A percentile compares a stretch with the other conserved stretches of the same genome.
Conservation (phyloP, 2,888 invertebrate species). For the Tetranychus piercei region DNA sequence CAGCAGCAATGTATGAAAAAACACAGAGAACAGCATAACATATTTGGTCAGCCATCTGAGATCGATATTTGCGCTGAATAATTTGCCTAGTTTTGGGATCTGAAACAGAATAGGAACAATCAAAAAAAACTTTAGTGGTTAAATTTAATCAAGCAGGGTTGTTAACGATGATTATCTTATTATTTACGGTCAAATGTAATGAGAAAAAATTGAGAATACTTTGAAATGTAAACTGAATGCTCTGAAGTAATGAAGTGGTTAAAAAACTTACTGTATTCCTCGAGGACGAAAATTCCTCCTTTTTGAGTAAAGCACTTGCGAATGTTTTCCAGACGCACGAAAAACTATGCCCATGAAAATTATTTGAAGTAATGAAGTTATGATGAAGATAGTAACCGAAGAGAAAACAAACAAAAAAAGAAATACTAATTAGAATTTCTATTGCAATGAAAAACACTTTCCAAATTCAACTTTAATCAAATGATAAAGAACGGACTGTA, state of each 20-base stretch:
- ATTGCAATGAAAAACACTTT: neutral
- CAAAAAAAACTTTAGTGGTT: constrained; percentile 34
- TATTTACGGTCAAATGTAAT: too few species aligned
- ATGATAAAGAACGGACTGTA: neutral
- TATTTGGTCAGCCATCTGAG: constrained; percentile 96
- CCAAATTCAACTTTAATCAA: neutral
- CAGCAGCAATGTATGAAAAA: constrained; percentile 94
- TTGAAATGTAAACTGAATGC: too few species aligned
- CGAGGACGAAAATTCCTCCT: constrained; percentile 95
- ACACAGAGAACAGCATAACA: constrained; percentile 98
- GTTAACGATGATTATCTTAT: neutral
- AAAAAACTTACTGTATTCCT: constrained; percentile 88
- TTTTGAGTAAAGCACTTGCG: constrained; percentile 98
- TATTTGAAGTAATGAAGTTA: constrained; percentile 10
- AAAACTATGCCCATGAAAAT: constrained; percentile 51
- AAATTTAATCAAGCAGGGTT: constrained; percentile 11
- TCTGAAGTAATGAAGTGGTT: too few species aligned
- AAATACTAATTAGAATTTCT: neutral
- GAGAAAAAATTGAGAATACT: too few species aligned
- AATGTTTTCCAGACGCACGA: constrained; percentile 95
- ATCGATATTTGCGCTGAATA: constrained; percentile 88
- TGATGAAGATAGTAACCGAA: constrained; percentile 18
- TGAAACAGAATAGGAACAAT: constrained; percentile 32
- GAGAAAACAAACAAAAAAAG: constrained; percentile 29
- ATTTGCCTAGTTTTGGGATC: constrained; percentile 95